Evolutionary conservation across 23 tunicate species (phyloP).

Genomic region (Halocynthia aurantium): DNA sequence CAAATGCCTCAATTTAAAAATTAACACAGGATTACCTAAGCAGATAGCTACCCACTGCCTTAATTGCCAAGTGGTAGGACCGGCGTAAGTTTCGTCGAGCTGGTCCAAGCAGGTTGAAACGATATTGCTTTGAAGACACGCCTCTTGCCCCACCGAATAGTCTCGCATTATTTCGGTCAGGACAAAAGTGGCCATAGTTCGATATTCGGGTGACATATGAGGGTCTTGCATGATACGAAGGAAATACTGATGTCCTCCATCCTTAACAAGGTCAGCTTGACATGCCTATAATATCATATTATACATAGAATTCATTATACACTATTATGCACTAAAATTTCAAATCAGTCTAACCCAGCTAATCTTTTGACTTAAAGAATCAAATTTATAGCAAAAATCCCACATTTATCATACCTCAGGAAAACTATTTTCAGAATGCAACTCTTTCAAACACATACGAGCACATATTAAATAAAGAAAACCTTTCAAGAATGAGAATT

Average conservation of each 20-base stretch:
- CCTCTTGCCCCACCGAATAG: slow-evolving; percentile 59
- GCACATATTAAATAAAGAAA: too few species aligned
- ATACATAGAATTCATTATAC: too few species aligned
- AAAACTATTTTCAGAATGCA: too few species aligned
- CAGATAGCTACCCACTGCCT: slow-evolving; percentile 92
- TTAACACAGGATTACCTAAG: slow-evolving; percentile 33
- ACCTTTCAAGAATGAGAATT: too few species aligned
- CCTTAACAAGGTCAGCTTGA: slow-evolving; percentile 77
- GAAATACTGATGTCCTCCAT: slow-evolving; percentile 85
- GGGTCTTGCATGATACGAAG: slow-evolving; percentile 81
- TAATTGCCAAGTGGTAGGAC: slow-evolving; percentile 54
- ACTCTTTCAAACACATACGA: too few species aligned
- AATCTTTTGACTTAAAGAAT: too few species aligned
- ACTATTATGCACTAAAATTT: too few species aligned
- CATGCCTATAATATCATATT: slow-evolving; percentile 36
- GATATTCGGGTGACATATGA: slow-evolving; percentile 51
- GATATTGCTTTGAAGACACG: slow-evolving; percentile 70
- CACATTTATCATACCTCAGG: too few species aligned
- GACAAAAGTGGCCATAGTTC: slow-evolving; percentile 88
- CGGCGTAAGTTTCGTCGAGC: slow-evolving; percentile 38
- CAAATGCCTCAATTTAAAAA: neutral
- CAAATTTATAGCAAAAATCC: too few species aligned
- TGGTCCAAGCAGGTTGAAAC: slow-evolving; percentile 82
- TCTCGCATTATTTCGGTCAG: slow-evolving; percentile 67
- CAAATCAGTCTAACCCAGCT: too few species aligned